Conservation (phyloP, 2,113 vertebrate genomes). For the Clinocottus analis region DNA sequence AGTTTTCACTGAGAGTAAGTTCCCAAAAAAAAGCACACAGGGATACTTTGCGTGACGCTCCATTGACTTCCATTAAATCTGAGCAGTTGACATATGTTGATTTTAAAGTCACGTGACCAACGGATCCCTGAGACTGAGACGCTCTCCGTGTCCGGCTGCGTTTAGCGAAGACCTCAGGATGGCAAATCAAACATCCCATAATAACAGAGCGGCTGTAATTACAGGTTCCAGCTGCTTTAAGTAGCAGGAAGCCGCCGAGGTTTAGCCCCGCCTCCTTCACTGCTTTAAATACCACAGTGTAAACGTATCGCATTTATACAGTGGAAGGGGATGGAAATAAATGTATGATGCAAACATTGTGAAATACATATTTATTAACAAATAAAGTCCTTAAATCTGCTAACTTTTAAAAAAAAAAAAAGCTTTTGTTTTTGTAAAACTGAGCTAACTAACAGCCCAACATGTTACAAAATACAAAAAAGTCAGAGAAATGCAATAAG, state of each 20-base stretch:
- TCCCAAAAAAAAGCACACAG: too few relatives aligned
- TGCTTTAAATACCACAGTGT: neutral
- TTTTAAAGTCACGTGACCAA: too few relatives aligned
- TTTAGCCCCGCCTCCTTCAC: neutral
- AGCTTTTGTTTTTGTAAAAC: too few relatives aligned
- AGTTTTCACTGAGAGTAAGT: constrained; percentile 88
- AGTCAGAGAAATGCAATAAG: too few relatives aligned
- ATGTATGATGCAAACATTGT: neutral
- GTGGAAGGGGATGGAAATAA: too few relatives aligned
- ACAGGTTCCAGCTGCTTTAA: constrained; percentile 52
- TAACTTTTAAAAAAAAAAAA: too few relatives aligned
- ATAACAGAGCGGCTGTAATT: constrained; percentile 79
- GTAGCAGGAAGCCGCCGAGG: neutral
- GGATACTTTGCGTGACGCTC: too few relatives aligned
- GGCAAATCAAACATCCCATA: constrained; percentile 42
- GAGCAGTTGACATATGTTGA: too few relatives aligned
- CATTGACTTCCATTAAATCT: too few relatives aligned
- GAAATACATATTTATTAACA: neutral
- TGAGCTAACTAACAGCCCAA: too few relatives aligned
- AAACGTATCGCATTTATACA: neutral
- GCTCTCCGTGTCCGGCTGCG: neutral
- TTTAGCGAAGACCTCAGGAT: constrained; percentile 34
- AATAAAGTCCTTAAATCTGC: neutral
- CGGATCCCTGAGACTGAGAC: too few relatives aligned
- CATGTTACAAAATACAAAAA: too few relatives aligned